Evolutionary conservation across 2,797 vertebrate genomes (phyloP).

Genomic region (Acrocephalus scirpaceus): DNA sequence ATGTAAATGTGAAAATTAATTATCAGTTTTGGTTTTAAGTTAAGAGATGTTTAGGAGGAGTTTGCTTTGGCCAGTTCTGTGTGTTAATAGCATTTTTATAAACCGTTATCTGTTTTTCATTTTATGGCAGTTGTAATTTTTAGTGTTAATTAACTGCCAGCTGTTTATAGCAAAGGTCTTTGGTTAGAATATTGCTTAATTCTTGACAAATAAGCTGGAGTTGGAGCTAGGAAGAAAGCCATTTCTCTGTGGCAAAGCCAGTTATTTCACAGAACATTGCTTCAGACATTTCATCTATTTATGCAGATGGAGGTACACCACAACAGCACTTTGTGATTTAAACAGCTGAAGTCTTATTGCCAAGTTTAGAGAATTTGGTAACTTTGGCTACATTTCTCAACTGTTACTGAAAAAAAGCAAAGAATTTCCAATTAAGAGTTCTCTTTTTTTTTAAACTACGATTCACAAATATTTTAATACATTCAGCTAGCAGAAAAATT

Average conservation of each 20-base stretch:
- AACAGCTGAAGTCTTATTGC: neutral
- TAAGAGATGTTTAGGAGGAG: neutral
- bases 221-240: neutral
- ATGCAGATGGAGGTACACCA: neutral
- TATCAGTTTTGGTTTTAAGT: neutral
- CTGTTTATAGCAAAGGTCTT: neutral
- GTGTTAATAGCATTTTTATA: neutral
- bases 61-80: neutral
- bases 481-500: neutral
- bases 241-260: neutral
- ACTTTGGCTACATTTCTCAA: neutral
- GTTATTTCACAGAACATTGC: neutral
- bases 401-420: neutral
- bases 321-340: neutral
- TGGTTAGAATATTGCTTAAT: neutral
- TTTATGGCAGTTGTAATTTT: neutral
- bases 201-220: neutral
- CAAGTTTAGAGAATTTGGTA: neutral
- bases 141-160: conserved; percentile 2
- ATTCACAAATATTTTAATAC: neutral
- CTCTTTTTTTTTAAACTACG: neutral
- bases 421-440: neutral
- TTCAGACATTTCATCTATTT: neutral
- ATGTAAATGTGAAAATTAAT: neutral
- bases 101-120: neutral